Conservation (phyloP, 2,888 invertebrate species). For the Pseudoips prasinana region DNA sequence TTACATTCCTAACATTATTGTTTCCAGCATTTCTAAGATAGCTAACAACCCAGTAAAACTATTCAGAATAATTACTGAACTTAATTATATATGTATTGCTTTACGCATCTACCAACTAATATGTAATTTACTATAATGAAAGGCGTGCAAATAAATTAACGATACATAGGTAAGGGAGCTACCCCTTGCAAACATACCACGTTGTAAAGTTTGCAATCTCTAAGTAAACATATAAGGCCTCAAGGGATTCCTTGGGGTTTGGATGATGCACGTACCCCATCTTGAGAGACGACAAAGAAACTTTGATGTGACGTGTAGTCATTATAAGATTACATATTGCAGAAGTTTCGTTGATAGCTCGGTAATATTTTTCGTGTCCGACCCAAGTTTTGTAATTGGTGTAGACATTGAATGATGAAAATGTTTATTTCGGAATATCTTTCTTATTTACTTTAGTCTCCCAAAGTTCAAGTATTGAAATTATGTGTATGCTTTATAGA, state of each 20-base stretch:
- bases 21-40: no score
- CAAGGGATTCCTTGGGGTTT: constrained; percentile 38
- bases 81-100: no score
- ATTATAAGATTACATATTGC: constrained; percentile 27
- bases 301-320: constrained; percentile 35
- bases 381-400: not conserved
- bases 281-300: constrained; percentile 32
- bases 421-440: not conserved
- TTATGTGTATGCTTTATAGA: no score
- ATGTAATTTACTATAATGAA: constrained; percentile 38
- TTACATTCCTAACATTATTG: no score
- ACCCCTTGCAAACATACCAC: constrained; percentile 56
- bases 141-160: constrained; percentile 56
- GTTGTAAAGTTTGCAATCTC: constrained; percentile 53
- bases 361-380: not conserved
- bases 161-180: constrained; percentile 47
- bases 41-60: no score
- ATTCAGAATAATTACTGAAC: no score
- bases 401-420: not conserved
- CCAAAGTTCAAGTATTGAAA: no score
- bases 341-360: constrained; percentile 10
- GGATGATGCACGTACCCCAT: constrained; percentile 39
- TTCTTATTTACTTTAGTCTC: no score
- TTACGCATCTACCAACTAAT: constrained; percentile 9
- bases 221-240: constrained; percentile 49